Conservation (phyloP, 1,140 invertebrate genomes). For the Philotrypesis tridentata region DNA sequence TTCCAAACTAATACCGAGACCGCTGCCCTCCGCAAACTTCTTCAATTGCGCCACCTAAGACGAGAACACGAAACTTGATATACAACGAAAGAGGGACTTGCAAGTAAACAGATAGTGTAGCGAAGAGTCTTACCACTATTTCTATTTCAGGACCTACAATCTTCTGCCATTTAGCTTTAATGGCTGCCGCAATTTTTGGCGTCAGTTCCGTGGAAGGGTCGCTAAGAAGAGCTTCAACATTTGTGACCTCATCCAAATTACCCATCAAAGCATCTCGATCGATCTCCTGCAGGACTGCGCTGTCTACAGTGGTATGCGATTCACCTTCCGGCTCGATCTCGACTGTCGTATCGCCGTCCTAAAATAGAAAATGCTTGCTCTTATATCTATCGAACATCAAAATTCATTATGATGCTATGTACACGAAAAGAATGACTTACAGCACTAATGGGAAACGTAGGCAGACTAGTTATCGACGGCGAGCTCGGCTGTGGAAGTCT, state of each 20-base stretch:
- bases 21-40: slow-evolving; percentile 90
- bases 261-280: slow-evolving; percentile 73
- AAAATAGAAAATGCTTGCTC: slow-evolving; percentile 6
- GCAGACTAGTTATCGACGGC: slow-evolving; percentile 84
- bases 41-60: slow-evolving; percentile 85
- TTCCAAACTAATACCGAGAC: slow-evolving; percentile 95
- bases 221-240: slow-evolving; percentile 73
- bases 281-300: slow-evolving; percentile 75
- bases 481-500: slow-evolving; percentile 79
- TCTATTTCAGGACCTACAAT: slow-evolving; percentile 88
- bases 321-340: slow-evolving; percentile 82
- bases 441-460: slow-evolving; percentile 84
- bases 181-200: slow-evolving; percentile 83
- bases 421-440: slow-evolving; percentile 68
- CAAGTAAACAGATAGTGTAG: background rate
- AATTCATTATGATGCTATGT: background rate
- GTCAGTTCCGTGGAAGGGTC: slow-evolving; percentile 76
- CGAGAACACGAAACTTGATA: background rate
- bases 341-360: slow-evolving; percentile 76
- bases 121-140: slow-evolving; percentile 81
- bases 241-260: slow-evolving; percentile 76
- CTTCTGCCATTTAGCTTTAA: slow-evolving; percentile 89
- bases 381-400: background rate
- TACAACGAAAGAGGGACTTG: background rate
- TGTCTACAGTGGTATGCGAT: slow-evolving; percentile 78